Evolutionary conservation across 2,888 invertebrate species (phyloP), one percentile per base, ranked within the genome.

Genomic region (Lasioglossum zephyrum): DNA sequence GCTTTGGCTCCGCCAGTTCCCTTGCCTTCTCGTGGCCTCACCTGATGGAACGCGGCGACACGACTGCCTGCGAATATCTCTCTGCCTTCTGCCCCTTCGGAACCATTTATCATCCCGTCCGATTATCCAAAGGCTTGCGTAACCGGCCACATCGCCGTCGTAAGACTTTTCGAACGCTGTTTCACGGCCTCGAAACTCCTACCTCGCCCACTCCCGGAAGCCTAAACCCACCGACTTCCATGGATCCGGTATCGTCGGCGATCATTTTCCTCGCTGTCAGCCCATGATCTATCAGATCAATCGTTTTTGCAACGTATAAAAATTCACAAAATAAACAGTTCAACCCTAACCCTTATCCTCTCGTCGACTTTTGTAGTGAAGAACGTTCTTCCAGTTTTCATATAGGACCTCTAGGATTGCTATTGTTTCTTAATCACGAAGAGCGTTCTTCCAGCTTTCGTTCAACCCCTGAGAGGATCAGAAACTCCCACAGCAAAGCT

Each of bases 21-120:
- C 66, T 53, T 2, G 49, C 70, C 74, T 49, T 18, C 16, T 11
- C 26, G n/a, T 22, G 53, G 36, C 73, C 57, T 70, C 53, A 70
- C 69, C 73, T 57, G 83, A 77, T 74, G 77, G 82, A 84, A 77
- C 84, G 77, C 84, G 82, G 77, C 73, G 83, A 82, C 84, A 82
- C 82, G 69, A 39, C 69, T 66, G 73, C 57, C 83, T 31, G 76
- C 72, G 76, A 49, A 26, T 57, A 77, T 47, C 70, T 60, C 76
- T 53, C 70, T 18, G 49, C 41, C 57, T 18, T 60, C 13, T 53
- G 60, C 60, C 13, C 26, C 60, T 44, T 22, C 36, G 2, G 22
- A 11, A 69, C 31, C 72, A 69, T 84, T 82, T 84, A 73, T 84
- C 83, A 73, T 83, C 36, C 53, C 22, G 76, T 44, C 53, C 44